Base-by-base conservation (phyloP, 2,888 invertebrate species). In the Itoplectis maculator region DNA sequence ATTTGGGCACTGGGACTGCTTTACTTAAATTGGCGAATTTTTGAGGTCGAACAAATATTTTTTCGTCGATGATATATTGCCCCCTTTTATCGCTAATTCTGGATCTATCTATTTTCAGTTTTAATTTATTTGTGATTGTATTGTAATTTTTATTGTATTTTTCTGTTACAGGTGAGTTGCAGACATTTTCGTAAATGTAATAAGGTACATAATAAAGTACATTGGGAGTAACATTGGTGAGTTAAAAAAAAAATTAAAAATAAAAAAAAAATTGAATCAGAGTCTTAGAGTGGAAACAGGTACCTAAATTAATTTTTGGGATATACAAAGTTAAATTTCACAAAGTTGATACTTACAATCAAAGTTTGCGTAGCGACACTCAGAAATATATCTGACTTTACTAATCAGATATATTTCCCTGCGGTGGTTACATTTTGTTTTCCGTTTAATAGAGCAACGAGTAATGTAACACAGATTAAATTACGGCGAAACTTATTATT, bases 121-220 rank as follows among this genome's bases (percentile, higher is more conserved):
- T 29, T 29, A 3, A 29, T 29, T 47, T 47, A 47, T n/a, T n/a
- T 5, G 13, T n/a, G 49, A 23, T 11, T 54, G 11, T 54, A n/a
- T 18, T 3, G 35, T 18, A 59, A 61, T 49, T 51, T 20, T 23
- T 6, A 54, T 45, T 47, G 4, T 13, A 9, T 20, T 0, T 69
- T 65, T 74, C 15, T 79, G 79, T 79, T 79, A 51, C 74, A 79
- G 79, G 79, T 79, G 79, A 79, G 79, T 79, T 42, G n/a, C 68
- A 11, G 42, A 68, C 8, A n/a, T 29, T 42, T 51, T 42, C 11
- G 6, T 23, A 66, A 49, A 0, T 29, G 40, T 37, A 6, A n/a
- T 29, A 20, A 51, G 8, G 45, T 6, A n/a, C 8, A n/a, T 59
- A 35, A 0, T n/a, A n/a, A 59, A 59, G 35, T n/a, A 59, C 8